A percentile compares a stretch with the other conserved stretches of the same genome.
phyloP scores from a whole-genome alignment of 2,797 vertebrate genomes.

The Liasis olivaceus region DNA sequence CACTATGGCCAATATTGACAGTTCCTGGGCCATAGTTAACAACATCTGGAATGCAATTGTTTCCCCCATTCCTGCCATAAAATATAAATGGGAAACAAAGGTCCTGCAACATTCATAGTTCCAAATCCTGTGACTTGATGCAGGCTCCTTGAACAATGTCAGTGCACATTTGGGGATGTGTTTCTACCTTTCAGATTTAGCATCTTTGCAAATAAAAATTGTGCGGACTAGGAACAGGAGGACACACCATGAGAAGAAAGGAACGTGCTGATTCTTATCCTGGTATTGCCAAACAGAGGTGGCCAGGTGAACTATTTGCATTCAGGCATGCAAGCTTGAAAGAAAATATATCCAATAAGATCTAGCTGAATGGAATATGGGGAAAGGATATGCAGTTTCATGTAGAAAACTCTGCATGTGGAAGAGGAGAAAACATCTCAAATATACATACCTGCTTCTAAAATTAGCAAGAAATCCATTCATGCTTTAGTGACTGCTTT shows the following conservation, averaged over 20 bases:
- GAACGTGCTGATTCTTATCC: not conserved
- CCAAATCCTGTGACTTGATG: not conserved
- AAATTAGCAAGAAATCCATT: not conserved
- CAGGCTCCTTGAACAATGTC: not conserved
- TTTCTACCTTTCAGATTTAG: not conserved
- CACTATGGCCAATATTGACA: not conserved
- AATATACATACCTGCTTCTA: not conserved
- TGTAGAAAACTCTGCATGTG: not conserved
- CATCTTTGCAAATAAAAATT: not conserved
- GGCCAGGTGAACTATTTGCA: fast-evolving
- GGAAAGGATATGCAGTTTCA: not conserved
- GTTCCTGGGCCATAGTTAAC: not conserved
- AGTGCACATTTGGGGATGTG: not conserved
- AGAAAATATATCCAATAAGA: too few relatives aligned
- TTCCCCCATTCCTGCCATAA: not conserved
- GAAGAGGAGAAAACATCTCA: too few relatives aligned
- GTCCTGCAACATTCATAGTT: not conserved
- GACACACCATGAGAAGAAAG: not conserved
- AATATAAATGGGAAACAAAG: not conserved
- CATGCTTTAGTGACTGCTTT: not conserved
- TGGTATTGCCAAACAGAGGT: not conserved
- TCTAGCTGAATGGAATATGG: not conserved
- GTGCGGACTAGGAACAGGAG: not conserved
- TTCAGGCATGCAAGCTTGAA: too few relatives aligned
- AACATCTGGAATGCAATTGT: not conserved